Conservation (phyloP, 2,797 vertebrate species). For the Sebastes glaucus region DNA sequence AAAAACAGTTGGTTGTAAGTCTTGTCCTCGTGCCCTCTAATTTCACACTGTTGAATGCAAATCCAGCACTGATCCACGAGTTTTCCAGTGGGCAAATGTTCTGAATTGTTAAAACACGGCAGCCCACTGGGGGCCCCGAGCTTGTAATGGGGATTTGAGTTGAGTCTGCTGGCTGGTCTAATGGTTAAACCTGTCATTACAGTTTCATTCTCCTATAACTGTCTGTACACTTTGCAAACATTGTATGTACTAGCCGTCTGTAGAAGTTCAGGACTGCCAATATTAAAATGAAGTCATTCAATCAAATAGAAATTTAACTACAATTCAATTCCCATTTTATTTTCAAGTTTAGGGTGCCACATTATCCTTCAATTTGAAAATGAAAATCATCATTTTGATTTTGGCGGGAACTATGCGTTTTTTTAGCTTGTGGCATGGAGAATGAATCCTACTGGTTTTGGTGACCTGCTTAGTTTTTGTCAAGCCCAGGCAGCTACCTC, state of each 20-base stretch:
- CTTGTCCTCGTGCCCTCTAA: constrained; percentile 7
- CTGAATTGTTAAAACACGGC: constrained; percentile 3
- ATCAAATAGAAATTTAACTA: neutral
- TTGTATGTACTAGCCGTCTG: neutral
- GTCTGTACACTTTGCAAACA: neutral
- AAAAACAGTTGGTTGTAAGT: constrained; percentile 23
- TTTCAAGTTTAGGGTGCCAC: neutral
- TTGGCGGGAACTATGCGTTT: neutral
- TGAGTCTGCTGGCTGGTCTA: constrained; percentile 24
- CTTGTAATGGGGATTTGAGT: constrained; percentile 16
- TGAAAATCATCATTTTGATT: neutral
- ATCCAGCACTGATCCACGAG: neutral
- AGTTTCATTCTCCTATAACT: neutral
- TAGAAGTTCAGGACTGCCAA: neutral
- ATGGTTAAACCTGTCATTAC: neutral
- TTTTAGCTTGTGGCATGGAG: neutral
- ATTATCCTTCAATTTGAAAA: neutral
- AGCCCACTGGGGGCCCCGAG: neutral
- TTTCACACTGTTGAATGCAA: neutral
- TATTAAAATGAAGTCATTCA: neutral
- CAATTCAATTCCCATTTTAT: neutral
- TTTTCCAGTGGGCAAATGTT: constrained; percentile 2
- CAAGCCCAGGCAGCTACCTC: neutral
- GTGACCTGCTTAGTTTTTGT: neutral
- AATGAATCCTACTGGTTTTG: neutral